These are phyloP conservation scores for Garra rufa DNA, from an alignment of 2,113 vertebrate species.

Conservation along the genomic window DNA sequence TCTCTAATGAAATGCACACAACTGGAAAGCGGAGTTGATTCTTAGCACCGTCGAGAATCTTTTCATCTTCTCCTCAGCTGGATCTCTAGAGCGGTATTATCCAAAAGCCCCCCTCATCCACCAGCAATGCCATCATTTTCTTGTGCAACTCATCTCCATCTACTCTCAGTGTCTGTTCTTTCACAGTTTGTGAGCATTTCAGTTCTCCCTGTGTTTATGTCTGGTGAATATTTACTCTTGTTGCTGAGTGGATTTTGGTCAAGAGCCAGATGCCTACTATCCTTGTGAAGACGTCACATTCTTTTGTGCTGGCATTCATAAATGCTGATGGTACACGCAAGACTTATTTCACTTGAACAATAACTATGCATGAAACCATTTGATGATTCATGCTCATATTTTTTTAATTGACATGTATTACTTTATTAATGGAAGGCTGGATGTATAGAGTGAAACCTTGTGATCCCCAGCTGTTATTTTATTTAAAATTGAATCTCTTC, in stretches of 20 bases:
- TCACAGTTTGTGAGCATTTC: constrained; percentile 38
- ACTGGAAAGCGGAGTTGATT: background rate
- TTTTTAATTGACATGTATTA: constrained; percentile 13
- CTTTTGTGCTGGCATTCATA: constrained; percentile 5
- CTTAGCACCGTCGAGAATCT: background rate
- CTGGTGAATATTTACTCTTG: constrained; percentile 18
- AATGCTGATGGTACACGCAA: background rate
- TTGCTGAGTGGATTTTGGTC: constrained; percentile 12
- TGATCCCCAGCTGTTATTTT: too few relatives aligned
- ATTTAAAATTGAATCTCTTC: too few relatives aligned
- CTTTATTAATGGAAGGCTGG: constrained; percentile 5
- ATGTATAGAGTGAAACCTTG: background rate
- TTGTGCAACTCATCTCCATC: constrained; percentile 31
- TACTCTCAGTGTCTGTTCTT: constrained; percentile 8
- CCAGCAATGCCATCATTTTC: constrained; percentile 23
- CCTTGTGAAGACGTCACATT: background rate
- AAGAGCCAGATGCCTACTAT: constrained; percentile 7
- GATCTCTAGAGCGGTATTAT: constrained; percentile 1
- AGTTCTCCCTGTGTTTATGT: constrained; percentile 34
- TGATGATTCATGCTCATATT: background rate
- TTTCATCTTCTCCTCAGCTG: constrained; percentile 29
- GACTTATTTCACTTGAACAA: background rate
- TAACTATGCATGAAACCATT: constrained; percentile 34
- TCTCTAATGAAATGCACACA: background rate
- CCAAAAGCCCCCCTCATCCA: constrained; percentile 3